Percentiles rank a stretch among this genome's conserved stretches.
Evolutionary conservation across 2,888 invertebrate genomes (phyloP).

Genomic region (Drosophila conformis): DNA sequence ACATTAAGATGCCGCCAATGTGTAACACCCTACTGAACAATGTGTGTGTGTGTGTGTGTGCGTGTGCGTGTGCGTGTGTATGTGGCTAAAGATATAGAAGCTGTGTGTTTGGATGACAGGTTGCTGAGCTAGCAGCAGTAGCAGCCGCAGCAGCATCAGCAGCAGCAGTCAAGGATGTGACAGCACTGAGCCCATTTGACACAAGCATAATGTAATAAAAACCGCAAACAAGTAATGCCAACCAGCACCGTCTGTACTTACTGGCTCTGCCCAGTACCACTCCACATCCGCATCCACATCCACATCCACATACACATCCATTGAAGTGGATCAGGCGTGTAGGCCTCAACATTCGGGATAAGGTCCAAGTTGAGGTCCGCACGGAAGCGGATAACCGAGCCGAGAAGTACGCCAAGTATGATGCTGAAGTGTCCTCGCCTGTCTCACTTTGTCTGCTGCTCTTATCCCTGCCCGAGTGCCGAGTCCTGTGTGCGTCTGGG

Average conservation of each 20-base stretch:
- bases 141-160: constrained; percentile 39
- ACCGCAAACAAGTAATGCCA: constrained; percentile 75
- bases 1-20: constrained; percentile 59
- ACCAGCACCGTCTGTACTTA: background rate
- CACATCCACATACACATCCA: constrained; percentile 1
- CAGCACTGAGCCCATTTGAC: constrained; percentile 77
- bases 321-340: constrained; percentile 31
- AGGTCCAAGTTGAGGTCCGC: constrained; percentile 26
- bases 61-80: background rate
- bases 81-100: background rate
- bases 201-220: constrained; percentile 77
- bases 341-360: constrained; percentile 22
- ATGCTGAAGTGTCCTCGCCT: constrained; percentile 41
- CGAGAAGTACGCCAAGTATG: constrained; percentile 17
- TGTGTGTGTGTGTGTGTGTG: background rate
- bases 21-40: constrained; percentile 58
- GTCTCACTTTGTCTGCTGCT: constrained; percentile 11
- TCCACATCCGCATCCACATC: background rate
- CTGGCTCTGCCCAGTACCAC: background rate
- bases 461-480: constrained; percentile 1
- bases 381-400: constrained; percentile 26
- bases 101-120: constrained; percentile 48
- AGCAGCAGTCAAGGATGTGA: constrained; percentile 69
- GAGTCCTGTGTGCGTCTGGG: constrained; percentile 14
- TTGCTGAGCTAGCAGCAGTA: constrained; percentile 67